phyloP scores from a whole-genome alignment of 1,140 invertebrate genomes.

The Ylistrum balloti region DNA sequence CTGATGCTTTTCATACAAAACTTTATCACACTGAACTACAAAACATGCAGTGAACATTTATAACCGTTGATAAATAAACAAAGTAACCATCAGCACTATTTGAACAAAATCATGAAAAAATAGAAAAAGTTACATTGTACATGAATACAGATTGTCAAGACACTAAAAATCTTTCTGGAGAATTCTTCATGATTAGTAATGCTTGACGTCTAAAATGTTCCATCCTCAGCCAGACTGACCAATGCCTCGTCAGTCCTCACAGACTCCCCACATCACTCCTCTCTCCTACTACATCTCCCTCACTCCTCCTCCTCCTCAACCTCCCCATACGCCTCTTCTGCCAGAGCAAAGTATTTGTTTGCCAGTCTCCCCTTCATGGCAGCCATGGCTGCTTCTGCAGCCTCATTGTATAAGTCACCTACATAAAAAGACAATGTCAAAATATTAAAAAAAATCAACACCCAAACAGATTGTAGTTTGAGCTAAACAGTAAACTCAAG shows the following conservation, averaged over 20 bases:
- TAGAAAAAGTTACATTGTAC: too few species aligned
- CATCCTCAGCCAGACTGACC: background rate
- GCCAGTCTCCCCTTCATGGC: slow-evolving; percentile 85
- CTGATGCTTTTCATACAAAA: too few species aligned
- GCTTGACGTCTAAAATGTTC: slow-evolving; percentile 6
- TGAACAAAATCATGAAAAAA: too few species aligned
- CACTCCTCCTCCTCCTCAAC: slow-evolving; percentile 73
- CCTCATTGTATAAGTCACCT: slow-evolving; percentile 84
- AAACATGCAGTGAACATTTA: too few species aligned
- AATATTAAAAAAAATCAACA: too few species aligned
- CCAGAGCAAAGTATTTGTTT: slow-evolving; percentile 84
- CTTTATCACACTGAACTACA: too few species aligned
- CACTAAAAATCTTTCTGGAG: background rate
- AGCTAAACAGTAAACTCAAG: too few species aligned
- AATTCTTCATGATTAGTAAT: background rate
- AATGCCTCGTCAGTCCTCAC: background rate
- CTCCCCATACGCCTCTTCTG: slow-evolving; percentile 83
- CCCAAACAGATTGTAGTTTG: too few species aligned
- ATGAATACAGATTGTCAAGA: background rate
- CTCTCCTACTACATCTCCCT: slow-evolving; percentile 43
- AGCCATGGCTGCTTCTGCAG: slow-evolving; percentile 84
- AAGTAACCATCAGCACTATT: background rate
- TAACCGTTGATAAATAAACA: background rate
- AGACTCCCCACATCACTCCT: background rate
- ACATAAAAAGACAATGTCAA: too few species aligned